A percentile compares a stretch with the other conserved stretches of the same genome.
phyloP scores from a whole-genome alignment of 2,113 vertebrate species.

The Mohoua ochrocephala region DNA sequence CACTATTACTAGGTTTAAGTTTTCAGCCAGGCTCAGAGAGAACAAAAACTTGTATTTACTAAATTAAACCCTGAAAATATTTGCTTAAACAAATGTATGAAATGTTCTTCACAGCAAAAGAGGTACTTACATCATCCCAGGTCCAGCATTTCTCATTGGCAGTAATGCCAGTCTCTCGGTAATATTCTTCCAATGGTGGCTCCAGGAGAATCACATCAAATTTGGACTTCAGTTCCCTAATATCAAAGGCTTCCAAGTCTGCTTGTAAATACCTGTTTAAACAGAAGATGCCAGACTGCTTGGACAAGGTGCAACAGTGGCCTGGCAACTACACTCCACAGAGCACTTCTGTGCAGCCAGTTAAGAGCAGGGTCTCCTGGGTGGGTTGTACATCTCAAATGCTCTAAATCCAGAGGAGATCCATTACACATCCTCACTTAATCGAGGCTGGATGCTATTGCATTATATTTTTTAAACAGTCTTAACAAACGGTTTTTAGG shows the following conservation, averaged over 20 bases:
- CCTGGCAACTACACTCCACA: neutral
- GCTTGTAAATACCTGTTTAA: conserved; percentile 90
- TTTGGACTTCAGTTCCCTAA: conserved; percentile 89
- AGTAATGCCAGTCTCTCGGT: conserved; percentile 93
- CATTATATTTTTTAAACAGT: neutral
- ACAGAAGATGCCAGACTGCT: neutral
- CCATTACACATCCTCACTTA: neutral
- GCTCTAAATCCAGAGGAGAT: neutral
- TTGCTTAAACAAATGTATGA: neutral
- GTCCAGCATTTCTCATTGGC: conserved; percentile 96
- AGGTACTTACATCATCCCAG: conserved; percentile 88
- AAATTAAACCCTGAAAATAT: neutral
- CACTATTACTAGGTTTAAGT: neutral
- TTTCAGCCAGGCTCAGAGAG: neutral
- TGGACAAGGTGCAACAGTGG: neutral
- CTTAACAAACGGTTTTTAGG: neutral
- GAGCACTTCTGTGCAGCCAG: neutral
- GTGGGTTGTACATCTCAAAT: neutral
- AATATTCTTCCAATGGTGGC: conserved; percentile 94
- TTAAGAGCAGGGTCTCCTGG: neutral
- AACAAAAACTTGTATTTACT: neutral
- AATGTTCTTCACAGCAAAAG: neutral
- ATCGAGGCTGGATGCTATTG: neutral
- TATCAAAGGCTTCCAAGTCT: conserved; percentile 90
- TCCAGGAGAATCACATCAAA: conserved; percentile 97